These are phyloP conservation scores for Pipistrellus kuhlii DNA, from an alignment of 2,797 vertebrate genomes.

Conservation along the genomic window DNA sequence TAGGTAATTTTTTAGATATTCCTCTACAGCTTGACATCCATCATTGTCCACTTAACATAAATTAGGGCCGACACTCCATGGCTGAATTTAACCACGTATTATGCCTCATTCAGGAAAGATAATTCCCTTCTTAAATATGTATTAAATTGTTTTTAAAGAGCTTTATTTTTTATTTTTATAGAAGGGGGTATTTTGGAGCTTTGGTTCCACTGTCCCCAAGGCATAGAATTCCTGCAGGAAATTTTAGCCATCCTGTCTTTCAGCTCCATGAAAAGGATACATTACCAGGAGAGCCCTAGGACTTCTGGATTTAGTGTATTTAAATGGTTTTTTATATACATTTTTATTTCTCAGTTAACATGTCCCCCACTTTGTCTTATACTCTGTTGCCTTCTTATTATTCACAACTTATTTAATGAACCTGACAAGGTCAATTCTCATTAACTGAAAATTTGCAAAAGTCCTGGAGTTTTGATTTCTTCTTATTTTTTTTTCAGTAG, in stretches of 20 bases:
- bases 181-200: neutral
- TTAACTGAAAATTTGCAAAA: neutral
- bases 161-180: neutral
- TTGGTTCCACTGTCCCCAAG: neutral
- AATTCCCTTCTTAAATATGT: constrained; percentile 65
- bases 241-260: neutral
- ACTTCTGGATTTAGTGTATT: neutral
- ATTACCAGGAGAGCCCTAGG: neutral
- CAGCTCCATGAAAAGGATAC: neutral
- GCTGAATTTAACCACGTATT: constrained; percentile 28
- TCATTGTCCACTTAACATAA: constrained; percentile 79
- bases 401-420: neutral
- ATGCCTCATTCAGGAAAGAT: constrained; percentile 1
- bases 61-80: constrained; percentile 52
- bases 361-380: neutral
- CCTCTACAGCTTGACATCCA: constrained; percentile 65
- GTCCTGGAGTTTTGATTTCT: neutral
- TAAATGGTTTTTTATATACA: neutral
- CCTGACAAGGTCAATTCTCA: neutral
- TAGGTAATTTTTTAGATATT: constrained; percentile 52
- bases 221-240: neutral
- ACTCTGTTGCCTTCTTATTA: neutral
- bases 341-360: neutral
- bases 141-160: constrained; percentile 47
- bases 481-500: neutral